These are phyloP conservation scores for Phenganax marumi DNA, from an alignment of 92 coral and sea anemone species.

Conservation along the genomic window DNA sequence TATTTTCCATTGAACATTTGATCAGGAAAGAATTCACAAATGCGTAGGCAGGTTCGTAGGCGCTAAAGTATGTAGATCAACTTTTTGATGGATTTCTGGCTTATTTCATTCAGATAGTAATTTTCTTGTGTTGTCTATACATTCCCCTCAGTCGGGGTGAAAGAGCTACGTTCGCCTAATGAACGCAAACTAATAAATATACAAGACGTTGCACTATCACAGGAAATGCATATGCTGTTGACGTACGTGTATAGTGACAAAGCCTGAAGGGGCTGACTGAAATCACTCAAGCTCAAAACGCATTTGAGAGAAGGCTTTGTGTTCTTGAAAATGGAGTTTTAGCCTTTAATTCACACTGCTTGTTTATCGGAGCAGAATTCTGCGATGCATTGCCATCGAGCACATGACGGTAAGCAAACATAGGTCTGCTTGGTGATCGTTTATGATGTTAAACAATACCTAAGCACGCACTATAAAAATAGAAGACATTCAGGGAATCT, in stretches of 20 bases:
- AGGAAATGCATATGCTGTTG: slow-evolving; percentile 45
- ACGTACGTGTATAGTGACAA: slow-evolving; percentile 16
- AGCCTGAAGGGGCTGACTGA: slow-evolving; percentile 31
- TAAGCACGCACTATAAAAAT: neutral
- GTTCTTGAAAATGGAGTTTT: neutral
- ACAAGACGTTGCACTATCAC: slow-evolving; percentile 6
- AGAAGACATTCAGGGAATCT: neutral
- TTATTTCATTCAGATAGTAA: neutral
- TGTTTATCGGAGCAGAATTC: neutral
- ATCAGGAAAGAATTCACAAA: slow-evolving; percentile 3
- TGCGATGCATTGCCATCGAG: slow-evolving; percentile 4
- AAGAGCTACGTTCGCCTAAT: slow-evolving; percentile 15
- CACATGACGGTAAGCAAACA: slow-evolving; percentile 17
- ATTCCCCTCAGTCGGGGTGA: neutral
- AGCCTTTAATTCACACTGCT: neutral
- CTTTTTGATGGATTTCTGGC: neutral
- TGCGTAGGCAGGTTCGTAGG: slow-evolving; percentile 12
- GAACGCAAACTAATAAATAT: slow-evolving; percentile 23
- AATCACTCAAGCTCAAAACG: slow-evolving; percentile 22
- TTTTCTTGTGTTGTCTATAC: slow-evolving; percentile 2
- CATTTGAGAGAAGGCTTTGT: slow-evolving; percentile 24
- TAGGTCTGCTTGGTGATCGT: neutral
- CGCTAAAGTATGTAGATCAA: slow-evolving; percentile 10
- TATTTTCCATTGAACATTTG: too few relatives aligned
- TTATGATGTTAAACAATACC: slow-evolving; percentile 9